Evolutionary conservation across 1,140 invertebrate genomes (phyloP).

Genomic region (Drosophila lacertosa): DNA sequence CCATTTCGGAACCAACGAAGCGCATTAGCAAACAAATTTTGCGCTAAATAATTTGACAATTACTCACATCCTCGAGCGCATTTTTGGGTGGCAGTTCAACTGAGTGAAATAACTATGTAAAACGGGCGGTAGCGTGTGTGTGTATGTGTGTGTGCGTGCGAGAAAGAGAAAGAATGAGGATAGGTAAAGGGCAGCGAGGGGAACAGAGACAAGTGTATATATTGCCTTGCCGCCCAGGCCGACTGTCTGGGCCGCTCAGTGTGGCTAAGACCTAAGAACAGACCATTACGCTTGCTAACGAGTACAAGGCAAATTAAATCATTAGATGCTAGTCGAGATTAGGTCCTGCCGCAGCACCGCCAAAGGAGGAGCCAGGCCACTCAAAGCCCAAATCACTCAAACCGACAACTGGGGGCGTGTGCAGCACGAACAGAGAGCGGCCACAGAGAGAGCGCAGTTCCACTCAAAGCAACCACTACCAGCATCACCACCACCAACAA

Average conservation of each 20-base stretch:
- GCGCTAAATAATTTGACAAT: slow-evolving; percentile 84
- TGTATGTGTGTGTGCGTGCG: neutral
- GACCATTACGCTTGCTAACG: slow-evolving; percentile 83
- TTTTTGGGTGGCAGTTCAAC: slow-evolving; percentile 26
- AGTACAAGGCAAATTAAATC: slow-evolving; percentile 84
- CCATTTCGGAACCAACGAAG: slow-evolving; percentile 76
- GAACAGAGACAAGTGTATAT: slow-evolving; percentile 14
- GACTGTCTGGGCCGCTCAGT: slow-evolving; percentile 25
- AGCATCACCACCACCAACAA: slow-evolving; percentile 29
- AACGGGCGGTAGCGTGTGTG: slow-evolving; percentile 11
- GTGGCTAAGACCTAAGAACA: slow-evolving; percentile 73
- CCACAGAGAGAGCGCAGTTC: slow-evolving; percentile 1
- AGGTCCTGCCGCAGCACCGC: slow-evolving; percentile 20
- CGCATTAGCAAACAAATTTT: slow-evolving; percentile 83
- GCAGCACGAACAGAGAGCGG: slow-evolving; percentile 6
- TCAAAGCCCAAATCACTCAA: slow-evolving; percentile 48
- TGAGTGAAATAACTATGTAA: slow-evolving; percentile 25
- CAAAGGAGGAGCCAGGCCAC: slow-evolving; percentile 62
- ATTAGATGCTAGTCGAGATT: slow-evolving; percentile 81
- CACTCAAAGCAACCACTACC: slow-evolving; percentile 52
- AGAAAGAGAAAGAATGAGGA: slow-evolving; percentile 7
- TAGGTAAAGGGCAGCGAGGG: slow-evolving; percentile 18
- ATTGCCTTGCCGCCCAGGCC: neutral
- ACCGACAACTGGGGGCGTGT: slow-evolving; percentile 51
- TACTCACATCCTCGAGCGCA: slow-evolving; percentile 75